Evolutionary conservation across 2,888 invertebrate genomes (phyloP).

Genomic region (Enoplolaimus lenunculus): DNA sequence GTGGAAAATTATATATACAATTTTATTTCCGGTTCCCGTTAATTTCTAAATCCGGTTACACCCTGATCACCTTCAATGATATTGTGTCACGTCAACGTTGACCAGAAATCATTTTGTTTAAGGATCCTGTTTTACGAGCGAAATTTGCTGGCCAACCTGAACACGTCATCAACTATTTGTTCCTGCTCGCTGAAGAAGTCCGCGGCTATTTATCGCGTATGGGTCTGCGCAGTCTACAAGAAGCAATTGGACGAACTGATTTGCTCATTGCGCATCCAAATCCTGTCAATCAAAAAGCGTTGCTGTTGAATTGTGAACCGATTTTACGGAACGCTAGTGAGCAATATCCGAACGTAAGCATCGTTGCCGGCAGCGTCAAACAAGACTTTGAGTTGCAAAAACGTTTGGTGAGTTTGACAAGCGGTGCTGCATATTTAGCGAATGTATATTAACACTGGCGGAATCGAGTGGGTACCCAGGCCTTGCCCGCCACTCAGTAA

Average conservation of each 20-base stretch:
- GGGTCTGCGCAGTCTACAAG: slow-evolving; percentile 72
- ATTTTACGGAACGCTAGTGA: slow-evolving; percentile 76
- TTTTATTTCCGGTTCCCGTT: not conserved
- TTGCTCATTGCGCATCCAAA: slow-evolving; percentile 60
- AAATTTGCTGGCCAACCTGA: slow-evolving; percentile 96
- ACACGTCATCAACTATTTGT: slow-evolving; percentile 89
- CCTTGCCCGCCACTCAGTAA: too few species aligned
- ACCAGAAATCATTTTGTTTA: slow-evolving; percentile 22
- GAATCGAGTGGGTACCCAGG: too few species aligned
- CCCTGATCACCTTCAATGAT: not conserved
- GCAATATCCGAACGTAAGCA: slow-evolving; percentile 74
- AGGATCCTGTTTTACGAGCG: slow-evolving; percentile 76
- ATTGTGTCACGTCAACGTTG: not conserved
- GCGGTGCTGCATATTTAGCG: too few species aligned
- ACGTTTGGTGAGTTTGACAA: slow-evolving; percentile 38
- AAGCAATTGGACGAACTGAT: slow-evolving; percentile 80
- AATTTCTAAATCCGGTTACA: too few species aligned
- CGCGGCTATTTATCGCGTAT: slow-evolving; percentile 76
- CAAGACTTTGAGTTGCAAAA: slow-evolving; percentile 34
- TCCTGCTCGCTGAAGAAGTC: slow-evolving; percentile 92
- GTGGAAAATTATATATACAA: not conserved
- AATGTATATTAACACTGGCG: too few species aligned
- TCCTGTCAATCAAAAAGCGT: slow-evolving; percentile 62
- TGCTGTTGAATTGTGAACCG: slow-evolving; percentile 64
- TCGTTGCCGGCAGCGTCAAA: slow-evolving; percentile 42